A percentile compares a stretch with the other conserved stretches of the same genome.
Conservation (phyloP, 2,888 invertebrate species). For the Perizoma flavofasciatum region DNA sequence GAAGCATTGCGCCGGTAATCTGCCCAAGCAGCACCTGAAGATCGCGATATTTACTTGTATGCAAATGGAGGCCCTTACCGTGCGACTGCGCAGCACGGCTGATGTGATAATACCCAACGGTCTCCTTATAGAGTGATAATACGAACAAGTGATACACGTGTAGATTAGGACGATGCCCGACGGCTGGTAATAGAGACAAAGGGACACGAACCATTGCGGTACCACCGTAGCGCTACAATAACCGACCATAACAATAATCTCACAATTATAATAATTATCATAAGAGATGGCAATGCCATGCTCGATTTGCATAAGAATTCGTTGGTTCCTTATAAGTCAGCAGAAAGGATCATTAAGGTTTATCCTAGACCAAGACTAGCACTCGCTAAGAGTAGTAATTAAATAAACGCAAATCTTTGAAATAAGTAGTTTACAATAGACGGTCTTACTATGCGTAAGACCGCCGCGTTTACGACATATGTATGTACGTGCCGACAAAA, state of each 20-base stretch:
- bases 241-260: constrained; percentile 50
- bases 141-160: constrained; percentile 74
- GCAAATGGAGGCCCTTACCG: constrained; percentile 77
- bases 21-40: constrained; percentile 63
- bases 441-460: too few relatives aligned
- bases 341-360: constrained; percentile 49
- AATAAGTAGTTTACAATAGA: too few relatives aligned
- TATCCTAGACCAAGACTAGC: too few relatives aligned
- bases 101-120: constrained; percentile 79
- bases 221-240: constrained; percentile 43
- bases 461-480: too few relatives aligned
- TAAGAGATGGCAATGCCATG: constrained; percentile 41
- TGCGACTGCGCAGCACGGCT: constrained; percentile 69
- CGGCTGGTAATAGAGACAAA: constrained; percentile 76
- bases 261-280: constrained; percentile 47
- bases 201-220: constrained; percentile 62
- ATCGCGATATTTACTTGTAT: constrained; percentile 82
- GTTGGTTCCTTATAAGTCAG: constrained; percentile 51
- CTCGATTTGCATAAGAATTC: constrained; percentile 45
- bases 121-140: constrained; percentile 80
- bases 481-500: too few relatives aligned
- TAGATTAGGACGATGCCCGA: constrained; percentile 70
- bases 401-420: too few relatives aligned
- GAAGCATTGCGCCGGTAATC: constrained; percentile 74
- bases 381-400: too few relatives aligned